Evolutionary conservation across 2,797 vertebrate species (phyloP).

Genomic region (Tokudaia muenninki): DNA sequence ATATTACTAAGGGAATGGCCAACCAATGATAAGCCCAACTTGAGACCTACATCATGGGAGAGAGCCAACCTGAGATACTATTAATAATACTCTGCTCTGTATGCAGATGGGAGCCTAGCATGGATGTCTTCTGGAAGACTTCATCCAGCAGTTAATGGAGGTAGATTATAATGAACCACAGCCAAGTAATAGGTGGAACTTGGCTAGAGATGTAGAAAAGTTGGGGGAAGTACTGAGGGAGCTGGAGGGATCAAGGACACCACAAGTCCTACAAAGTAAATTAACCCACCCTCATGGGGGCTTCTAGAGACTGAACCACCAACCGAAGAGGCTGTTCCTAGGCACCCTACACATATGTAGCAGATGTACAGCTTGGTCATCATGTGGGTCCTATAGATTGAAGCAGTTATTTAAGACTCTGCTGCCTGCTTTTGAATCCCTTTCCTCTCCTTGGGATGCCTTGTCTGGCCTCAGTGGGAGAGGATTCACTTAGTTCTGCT

Average conservation of each 20-base stretch:
- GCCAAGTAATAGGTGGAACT: neutral
- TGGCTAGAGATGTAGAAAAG: neutral
- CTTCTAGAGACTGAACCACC: neutral
- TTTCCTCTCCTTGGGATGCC: neutral
- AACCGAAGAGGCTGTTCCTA: neutral
- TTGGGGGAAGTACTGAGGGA: neutral
- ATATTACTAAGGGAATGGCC: neutral
- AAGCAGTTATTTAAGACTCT: neutral
- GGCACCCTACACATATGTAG: neutral
- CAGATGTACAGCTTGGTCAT: neutral
- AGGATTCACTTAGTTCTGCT: neutral
- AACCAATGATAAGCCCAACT: neutral
- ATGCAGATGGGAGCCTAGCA: neutral
- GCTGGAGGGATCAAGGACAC: neutral
- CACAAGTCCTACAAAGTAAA: neutral
- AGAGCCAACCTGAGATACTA: neutral
- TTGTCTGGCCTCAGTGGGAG: neutral
- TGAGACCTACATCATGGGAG: neutral
- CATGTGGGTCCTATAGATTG: neutral
- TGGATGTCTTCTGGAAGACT: neutral
- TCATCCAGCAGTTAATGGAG: neutral
- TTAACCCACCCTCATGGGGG: neutral
- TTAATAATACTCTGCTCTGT: neutral
- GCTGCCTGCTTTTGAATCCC: neutral
- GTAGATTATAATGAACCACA: neutral